Evolutionary conservation across 2,888 invertebrate species (phyloP), one percentile per base, ranked within the genome.

Genomic region (Theretra japonica): DNA sequence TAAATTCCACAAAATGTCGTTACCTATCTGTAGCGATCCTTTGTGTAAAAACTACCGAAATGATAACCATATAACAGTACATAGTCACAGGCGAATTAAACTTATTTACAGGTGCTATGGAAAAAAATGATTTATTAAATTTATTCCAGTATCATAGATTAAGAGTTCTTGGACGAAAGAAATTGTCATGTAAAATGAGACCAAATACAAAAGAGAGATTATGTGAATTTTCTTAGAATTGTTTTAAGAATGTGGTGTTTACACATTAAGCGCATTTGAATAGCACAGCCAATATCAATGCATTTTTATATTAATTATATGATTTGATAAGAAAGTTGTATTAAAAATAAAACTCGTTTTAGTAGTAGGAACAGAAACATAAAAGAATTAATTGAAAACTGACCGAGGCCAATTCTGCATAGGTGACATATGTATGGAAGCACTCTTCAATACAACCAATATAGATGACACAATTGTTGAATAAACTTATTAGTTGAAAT

Each of bases 401-500:
- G 41, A 23, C n/a, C 15, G 23, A 65, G 23, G 65, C 48, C 48
- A 48, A 65, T 48, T 65, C 65, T 65, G 65, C 65, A 48, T 48
- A 48, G 23, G 48, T 62, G 33, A 62, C 33, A 41, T 41, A 65
- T 65, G 65, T 65, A 60, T 30, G 19, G 17, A 62, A 6, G 48
- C 33, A 41, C 62, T 48, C 65, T 65, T 65, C 48, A 65, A 65
- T 23, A 68, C 53, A 53, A 53, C 69, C 73, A 41, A 73, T 72
- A 53, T 78, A 79, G 79, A 74, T 76, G 75, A 82, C 77, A 75
- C 79, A 79, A 82, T 83, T 88, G 88, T 88, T 88, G 77, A 88
- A 82, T 88, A 88, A 86, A 88, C 77, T 78, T 83, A 48, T 48
- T 65, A 85, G 86, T 86, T 85, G 73, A 80, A 79, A 70, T 48